Evolutionary conservation across 2,888 invertebrate species (phyloP), one percentile per base, ranked within the genome.

Genomic region (Falcaria lacertinaria): DNA sequence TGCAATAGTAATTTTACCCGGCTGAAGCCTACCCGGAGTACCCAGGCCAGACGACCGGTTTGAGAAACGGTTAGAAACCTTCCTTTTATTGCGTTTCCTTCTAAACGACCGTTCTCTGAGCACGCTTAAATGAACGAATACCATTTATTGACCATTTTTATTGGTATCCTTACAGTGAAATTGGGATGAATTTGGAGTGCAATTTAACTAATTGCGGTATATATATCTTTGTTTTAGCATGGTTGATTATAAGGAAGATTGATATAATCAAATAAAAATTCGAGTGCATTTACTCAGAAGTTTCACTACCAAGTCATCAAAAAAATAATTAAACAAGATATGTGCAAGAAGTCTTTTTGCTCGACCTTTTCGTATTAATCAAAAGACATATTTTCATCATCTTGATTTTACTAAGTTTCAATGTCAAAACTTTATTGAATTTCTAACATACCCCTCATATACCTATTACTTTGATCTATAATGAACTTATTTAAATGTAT

Each of bases 1-100:
- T 82, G 79, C 74, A 74, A 67, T 64, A 59, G 69, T 74, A 73
- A 80, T 82, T 78, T 68, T 57, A 60, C 49, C 60, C 62, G 60
- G 55, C 38, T 45, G 43, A 61, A 60, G 57, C 64, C 64, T 62
- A 53, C 50, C 46, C 48, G 44, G 50, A 45, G 52, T 53, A 11
- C 6, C 57, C 59, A 61, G 55, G 57, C 50, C 74, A 68, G 66
- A 45, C 57, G 63, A 57, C 60, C 71, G 68, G 63, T 70, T 68
- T 69, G 67, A 71, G 69, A 65, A 69, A 69, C 71, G 70, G 67
- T 68, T 69, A 67, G 61, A 74, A 69, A 68, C 69, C 72, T 79
- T 76, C 71, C 70, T 72, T 60, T 72, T 72, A 66, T 64, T 60
- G 47, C 36, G 34, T 43, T 39, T 32, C 43, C 37, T 11, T 41